Evolutionary conservation across 1,140 invertebrate species (phyloP), one percentile per base, ranked within the genome.

Genomic region (Diorhabda elongata): DNA sequence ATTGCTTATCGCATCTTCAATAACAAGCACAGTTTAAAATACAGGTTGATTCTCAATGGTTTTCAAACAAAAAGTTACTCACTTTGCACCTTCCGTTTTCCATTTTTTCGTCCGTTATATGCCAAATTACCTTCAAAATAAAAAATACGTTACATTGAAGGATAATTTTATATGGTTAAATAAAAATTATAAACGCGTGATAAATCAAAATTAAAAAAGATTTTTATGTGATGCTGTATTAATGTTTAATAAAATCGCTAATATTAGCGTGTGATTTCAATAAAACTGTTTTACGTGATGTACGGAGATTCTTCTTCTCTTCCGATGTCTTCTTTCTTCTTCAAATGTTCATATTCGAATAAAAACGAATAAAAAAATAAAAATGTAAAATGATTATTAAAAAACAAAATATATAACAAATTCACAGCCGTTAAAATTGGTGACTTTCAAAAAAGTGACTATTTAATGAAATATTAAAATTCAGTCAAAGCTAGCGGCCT

Each of bases 61-160:
- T 11, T 26, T 11, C 5, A 6, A 11, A 2, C 26, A 3, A 58
- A 2, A 26, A 60, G 42, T 42, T n/a, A 47, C 64, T 66, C n/a
- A 66, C 64, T 42, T 41, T 41, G 11, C 60, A 47, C 42, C 58
- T 66, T 66, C 26, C 64, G 64, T 57, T 66, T 66, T 5, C 64
- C 64, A 43, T 56, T 66, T 57, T 66, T 66, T 43, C 58, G 56
- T 8, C 43, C 64, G 7, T n/a, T 66, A 58, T 66, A 66, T 42
- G 64, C n/a, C 9, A 66, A 56, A 42, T 66, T 56, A 66, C 64
- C 64, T 66, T 66, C 42, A 66, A 66, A 42, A 66, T 41, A 66
- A 9, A 65, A 57, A 58, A n/a, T 9, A 42, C 26, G 5, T 42
- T 66, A 57, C 56, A 11, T 66, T 57, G 41, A 11, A 8, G 45